These are phyloP conservation scores for Phoebastria nigripes DNA, from an alignment of 2,797 vertebrate species.

Conservation along the genomic window DNA sequence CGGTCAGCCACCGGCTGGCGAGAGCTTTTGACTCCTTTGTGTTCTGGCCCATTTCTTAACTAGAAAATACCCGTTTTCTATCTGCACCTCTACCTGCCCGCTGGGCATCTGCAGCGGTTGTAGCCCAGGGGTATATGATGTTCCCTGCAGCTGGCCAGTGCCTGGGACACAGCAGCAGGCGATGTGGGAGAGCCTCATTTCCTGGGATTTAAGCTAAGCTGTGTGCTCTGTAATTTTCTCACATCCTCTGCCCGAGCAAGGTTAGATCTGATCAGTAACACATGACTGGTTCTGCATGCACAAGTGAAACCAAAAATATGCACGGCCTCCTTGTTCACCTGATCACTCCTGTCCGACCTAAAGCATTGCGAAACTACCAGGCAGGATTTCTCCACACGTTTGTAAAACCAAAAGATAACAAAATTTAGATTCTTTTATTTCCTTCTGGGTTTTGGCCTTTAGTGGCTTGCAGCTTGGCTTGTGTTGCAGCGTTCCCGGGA, in stretches of 20 bases:
- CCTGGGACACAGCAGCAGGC: not conserved
- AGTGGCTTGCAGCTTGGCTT: not conserved
- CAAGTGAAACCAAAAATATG: not conserved
- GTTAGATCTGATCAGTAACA: not conserved
- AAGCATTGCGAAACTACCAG: not conserved
- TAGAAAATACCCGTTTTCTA: rapidly evolving
- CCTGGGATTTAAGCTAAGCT: not conserved
- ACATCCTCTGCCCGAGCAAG: not conserved
- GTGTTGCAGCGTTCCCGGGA: not conserved
- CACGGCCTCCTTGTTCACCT: not conserved
- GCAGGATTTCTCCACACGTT: not conserved
- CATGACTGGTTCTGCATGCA: not conserved
- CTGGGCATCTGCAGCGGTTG: not conserved
- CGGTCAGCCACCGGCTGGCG: rapidly evolving
- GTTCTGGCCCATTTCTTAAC: rapidly evolving
- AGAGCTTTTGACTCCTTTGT: not conserved
- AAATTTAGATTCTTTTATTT: not conserved
- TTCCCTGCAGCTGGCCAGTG: rapidly evolving
- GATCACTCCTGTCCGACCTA: not conserved
- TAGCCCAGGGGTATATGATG: rapidly evolving
- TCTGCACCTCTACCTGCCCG: not conserved
- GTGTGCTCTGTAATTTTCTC: not conserved
- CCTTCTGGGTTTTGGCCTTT: not conserved
- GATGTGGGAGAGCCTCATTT: not conserved
- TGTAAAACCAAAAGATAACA: not conserved